Conservation (phyloP, 2,888 invertebrate species). For the Drosophila rubida region DNA sequence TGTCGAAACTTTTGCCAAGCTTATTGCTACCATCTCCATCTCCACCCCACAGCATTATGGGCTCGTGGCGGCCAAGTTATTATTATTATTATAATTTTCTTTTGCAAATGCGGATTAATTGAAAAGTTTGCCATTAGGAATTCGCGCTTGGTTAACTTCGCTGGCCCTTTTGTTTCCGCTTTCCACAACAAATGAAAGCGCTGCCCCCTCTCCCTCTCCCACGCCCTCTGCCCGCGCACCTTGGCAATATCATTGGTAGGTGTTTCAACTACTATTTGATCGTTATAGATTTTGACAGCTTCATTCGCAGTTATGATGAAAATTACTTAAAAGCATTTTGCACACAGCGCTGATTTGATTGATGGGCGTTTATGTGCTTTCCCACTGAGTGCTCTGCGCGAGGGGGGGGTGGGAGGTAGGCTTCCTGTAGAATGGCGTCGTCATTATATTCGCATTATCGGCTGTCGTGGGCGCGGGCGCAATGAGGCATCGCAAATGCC, state of each 20-base stretch:
- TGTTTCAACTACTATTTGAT: slow-evolving; percentile 76
- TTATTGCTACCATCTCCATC: slow-evolving; percentile 22
- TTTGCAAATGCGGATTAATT: slow-evolving; percentile 76
- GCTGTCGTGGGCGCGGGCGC: slow-evolving; percentile 54
- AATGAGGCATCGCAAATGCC: slow-evolving; percentile 76
- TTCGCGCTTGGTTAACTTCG: slow-evolving; percentile 73
- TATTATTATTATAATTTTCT: slow-evolving; percentile 78
- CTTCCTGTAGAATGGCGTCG: slow-evolving; percentile 33
- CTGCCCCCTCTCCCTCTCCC: background rate
- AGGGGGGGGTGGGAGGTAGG: background rate
- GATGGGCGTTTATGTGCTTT: slow-evolving; percentile 71
- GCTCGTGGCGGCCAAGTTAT: slow-evolving; percentile 56
- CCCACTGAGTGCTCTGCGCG: slow-evolving; percentile 14
- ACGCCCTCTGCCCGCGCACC: background rate
- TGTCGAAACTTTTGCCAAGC: slow-evolving; percentile 69
- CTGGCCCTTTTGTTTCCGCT: slow-evolving; percentile 36
- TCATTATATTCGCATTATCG: slow-evolving; percentile 79
- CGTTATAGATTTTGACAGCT: slow-evolving; percentile 77
- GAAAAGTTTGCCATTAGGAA: slow-evolving; percentile 78
- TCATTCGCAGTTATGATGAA: slow-evolving; percentile 70
- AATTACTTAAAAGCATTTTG: slow-evolving; percentile 78
- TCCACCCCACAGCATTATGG: slow-evolving; percentile 10
- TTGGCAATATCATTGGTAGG: slow-evolving; percentile 33
- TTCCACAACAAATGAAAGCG: background rate
- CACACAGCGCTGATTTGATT: slow-evolving; percentile 73